A percentile compares a stretch with the other conserved stretches of the same genome.
phyloP scores from a whole-genome alignment of 2,113 vertebrate species.

The Numida meleagris region DNA sequence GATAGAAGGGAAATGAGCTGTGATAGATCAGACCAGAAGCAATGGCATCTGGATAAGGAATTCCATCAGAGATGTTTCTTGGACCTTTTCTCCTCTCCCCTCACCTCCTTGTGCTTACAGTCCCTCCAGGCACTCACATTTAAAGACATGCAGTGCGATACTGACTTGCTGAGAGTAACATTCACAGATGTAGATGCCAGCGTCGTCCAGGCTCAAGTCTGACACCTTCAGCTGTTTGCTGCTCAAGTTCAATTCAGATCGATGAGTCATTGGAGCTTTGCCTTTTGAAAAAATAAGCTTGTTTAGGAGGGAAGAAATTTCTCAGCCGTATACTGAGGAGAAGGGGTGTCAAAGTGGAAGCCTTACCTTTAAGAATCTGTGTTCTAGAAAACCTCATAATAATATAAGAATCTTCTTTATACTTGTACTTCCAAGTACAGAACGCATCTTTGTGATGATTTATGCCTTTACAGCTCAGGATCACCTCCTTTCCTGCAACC shows the following conservation, averaged over 20 bases:
- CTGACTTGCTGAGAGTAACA: rapidly evolving
- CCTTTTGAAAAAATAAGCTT: constrained; percentile 37
- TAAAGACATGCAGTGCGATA: constrained; percentile 55
- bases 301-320: background rate
- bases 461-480: background rate
- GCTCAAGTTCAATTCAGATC: background rate
- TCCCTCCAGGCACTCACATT: constrained; percentile 52
- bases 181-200: constrained; percentile 63
- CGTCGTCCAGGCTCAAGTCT: background rate
- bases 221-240: constrained; percentile 37
- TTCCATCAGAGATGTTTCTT: background rate
- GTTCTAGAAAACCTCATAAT: background rate
- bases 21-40: background rate
- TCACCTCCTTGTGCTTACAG: background rate
- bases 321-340: background rate
- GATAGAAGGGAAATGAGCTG: background rate
- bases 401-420: background rate
- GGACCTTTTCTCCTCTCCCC: background rate
- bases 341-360: background rate
- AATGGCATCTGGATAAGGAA: background rate
- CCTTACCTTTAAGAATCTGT: background rate
- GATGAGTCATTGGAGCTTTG: rapidly evolving
- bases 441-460: rapidly evolving
- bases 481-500: background rate
- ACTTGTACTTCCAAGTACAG: constrained; percentile 22